Evolutionary conservation across 2,888 invertebrate species (phyloP), one percentile per base, ranked within the genome.

Genomic region (Hedychridium roseum): DNA sequence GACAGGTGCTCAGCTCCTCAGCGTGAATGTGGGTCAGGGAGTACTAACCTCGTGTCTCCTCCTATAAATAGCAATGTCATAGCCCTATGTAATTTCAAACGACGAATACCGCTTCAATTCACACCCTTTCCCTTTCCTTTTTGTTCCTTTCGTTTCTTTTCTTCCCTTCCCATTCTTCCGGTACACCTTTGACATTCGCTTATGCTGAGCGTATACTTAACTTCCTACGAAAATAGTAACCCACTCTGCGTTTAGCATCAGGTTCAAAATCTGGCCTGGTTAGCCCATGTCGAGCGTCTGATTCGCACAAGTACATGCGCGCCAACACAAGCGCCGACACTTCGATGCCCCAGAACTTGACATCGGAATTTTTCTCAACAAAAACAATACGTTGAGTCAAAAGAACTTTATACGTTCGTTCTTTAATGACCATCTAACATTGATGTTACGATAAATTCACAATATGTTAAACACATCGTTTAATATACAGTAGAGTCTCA

Each of bases 1-100:
- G 50, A 54, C 56, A 59, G 56, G 56, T 60, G 50, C 49, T 55
- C n/a, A n/a, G n/a, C n/a, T n/a, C n/a, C 55, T 53, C 39, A 44
- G 41, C 32, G 20, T 7, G 51, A 40, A 60, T 47, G 43, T 59
- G 21, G 60, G 60, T 57, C 59, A 54, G 40, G 15, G 60, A 43
- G 51, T 56, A 59, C 39, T 54, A 39, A 59, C 59, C 56, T 44
- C 40, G 51, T 20, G 32, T 7, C 6, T 4, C 5, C 3, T 15
- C 21, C 5, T 49, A 54, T 54, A 59, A 60, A 60, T 60, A 60
- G 56, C 45, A 15, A 11, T 15, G 2, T 12, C 2, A 2, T 3
- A 1, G 41, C 15, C 23, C 12, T 41, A 44, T 28, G 48, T 44
- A 44, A 48, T 57, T 20, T n/a, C 26, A 6, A 3, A 28, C 9